Evolutionary conservation across 2,888 invertebrate genomes (phyloP), one percentile per base, ranked within the genome.

Genomic region (Melinaea menophilus): DNA sequence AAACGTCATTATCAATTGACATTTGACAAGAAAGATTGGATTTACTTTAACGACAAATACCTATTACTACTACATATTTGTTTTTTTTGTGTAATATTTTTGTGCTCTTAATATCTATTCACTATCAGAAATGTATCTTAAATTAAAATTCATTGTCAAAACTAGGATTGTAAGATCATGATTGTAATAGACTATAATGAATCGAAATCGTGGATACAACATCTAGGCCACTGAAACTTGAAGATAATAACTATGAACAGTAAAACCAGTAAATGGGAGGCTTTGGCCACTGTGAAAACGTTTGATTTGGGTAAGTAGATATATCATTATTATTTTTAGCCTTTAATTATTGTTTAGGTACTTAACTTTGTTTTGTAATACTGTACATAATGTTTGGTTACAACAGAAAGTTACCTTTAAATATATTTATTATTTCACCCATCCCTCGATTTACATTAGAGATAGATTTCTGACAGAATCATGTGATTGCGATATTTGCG

Each of bases 201-300:
- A 75, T 56, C 80, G 59, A 80, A 82, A 75, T 82, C 80, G 75
- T 82, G 82, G 83, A 78, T 80, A 66, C 78, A 80, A 75, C 72
- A 76, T 67, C 75, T 70, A 65, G 63, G 56, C 71, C 71, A 74
- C 67, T 73, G 63, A 57, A 69, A 61, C 56, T 55, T 55, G 34
- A 67, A 58, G 47, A 56, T 7, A 46, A 51, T 54, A 69, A 69
- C 63, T 63, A 89, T 89, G 89, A 84, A 86, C 64, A 82, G 76
- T 59, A 81, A 79, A 64, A 72, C 80, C 58, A 80, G 84, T 63
- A 88, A 87, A 72, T 90, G 90, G 90, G 86, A 88, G 64, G 80
- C 86, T 63, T 76, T 90, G 63, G 80, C 88, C 33, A 90, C 90
- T 1, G 79, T 89, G 7, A 89, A 90, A 75, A 78, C 87, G n/a